A percentile compares a stretch with the other conserved stretches of the same genome.
Conservation (phyloP, 2,113 vertebrate species). For the Motacilla tschutschensis region DNA sequence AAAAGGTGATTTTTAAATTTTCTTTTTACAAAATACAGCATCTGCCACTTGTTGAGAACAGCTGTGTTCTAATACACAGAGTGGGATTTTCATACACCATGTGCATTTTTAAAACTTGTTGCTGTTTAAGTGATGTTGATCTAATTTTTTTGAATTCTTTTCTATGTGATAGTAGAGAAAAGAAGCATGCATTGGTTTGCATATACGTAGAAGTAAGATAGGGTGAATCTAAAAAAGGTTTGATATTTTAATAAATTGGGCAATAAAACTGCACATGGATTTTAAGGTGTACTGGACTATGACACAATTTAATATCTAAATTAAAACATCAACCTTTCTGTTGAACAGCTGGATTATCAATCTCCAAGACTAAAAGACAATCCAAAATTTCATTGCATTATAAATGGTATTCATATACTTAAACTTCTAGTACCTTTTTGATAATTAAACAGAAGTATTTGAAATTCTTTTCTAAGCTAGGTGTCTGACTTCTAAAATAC, state of each 20-base stretch:
- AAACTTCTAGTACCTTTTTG: neutral
- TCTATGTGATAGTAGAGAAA: neutral
- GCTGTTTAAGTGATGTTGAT: neutral
- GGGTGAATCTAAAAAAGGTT: neutral
- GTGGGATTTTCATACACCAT: neutral
- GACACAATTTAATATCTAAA: neutral
- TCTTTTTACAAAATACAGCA: neutral
- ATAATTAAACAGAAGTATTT: neutral
- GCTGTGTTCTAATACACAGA: neutral
- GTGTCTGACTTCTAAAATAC: neutral
- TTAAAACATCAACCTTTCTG: neutral
- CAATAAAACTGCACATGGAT: neutral
- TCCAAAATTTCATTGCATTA: neutral
- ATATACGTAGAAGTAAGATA: neutral
- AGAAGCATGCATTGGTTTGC: neutral
- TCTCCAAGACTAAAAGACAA: neutral
- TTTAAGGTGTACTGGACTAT: neutral
- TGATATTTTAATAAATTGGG: neutral
- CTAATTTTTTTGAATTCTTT: neutral
- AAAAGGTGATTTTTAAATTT: constrained; percentile 71
- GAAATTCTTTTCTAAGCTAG: neutral
- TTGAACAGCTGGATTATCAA: neutral
- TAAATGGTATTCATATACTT: neutral
- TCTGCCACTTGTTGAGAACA: neutral
- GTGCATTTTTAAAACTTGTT: neutral